Percentiles rank a stretch among this genome's conserved stretches.
These are phyloP conservation scores for Plusia festucae DNA, from an alignment of 2,888 invertebrate species.

Conservation along the genomic window DNA sequence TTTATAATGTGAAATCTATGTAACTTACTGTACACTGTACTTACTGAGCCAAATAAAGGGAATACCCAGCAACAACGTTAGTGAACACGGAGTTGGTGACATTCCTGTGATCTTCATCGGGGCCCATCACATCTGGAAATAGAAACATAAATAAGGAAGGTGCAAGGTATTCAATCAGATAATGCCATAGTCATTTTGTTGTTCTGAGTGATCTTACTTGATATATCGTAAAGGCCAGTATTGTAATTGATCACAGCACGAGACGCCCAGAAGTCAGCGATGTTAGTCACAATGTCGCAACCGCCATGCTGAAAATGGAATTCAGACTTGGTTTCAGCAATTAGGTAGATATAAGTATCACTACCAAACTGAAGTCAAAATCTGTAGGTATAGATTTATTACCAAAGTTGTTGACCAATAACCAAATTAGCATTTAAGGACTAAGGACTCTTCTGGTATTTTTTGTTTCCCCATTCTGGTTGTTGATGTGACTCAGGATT, in stretches of 20 bases:
- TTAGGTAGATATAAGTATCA: too few species aligned
- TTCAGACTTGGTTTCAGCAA: too few species aligned
- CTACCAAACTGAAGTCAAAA: too few species aligned
- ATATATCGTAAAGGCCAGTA: slow-evolving; percentile 84
- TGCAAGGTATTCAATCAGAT: too few species aligned
- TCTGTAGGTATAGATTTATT: neutral
- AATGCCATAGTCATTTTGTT: too few species aligned
- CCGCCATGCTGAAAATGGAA: slow-evolving; percentile 84
- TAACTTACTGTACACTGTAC: slow-evolving; percentile 49
- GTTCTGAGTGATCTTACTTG: slow-evolving; percentile 78
- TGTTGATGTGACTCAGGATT: too few species aligned
- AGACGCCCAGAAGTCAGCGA: slow-evolving; percentile 90
- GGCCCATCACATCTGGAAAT: slow-evolving; percentile 90
- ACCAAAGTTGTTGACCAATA: too few species aligned
- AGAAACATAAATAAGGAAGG: neutral
- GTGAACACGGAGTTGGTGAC: slow-evolving; percentile 90
- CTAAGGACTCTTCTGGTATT: too few species aligned
- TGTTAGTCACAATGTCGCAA: slow-evolving; percentile 88
- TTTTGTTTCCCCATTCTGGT: too few species aligned
- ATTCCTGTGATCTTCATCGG: slow-evolving; percentile 90
- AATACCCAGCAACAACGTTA: slow-evolving; percentile 89
- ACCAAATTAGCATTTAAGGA: too few species aligned
- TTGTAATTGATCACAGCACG: slow-evolving; percentile 86
- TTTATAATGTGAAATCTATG: neutral
- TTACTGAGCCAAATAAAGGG: slow-evolving; percentile 89